Evolutionary conservation across 2,888 invertebrate genomes (phyloP), one percentile per base, ranked within the genome.

Genomic region (Leptopilina syphax): DNA sequence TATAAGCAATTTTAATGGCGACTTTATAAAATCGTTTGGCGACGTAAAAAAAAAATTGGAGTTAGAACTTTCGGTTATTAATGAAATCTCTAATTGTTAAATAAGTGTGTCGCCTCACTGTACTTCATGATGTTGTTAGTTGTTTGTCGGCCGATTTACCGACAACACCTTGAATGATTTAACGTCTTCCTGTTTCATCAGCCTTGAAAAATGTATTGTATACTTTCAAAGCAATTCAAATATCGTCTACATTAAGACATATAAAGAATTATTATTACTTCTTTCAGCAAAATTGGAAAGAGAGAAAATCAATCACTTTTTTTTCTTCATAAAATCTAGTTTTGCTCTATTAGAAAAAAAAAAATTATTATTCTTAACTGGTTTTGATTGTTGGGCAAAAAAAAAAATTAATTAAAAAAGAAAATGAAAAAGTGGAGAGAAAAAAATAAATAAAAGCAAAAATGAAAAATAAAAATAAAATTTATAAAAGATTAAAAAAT

Each of bases 101-200:
- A 63, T 63, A 63, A 63, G 63, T 63, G 54, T 70, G 70, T 73
- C 73, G 50, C 73, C 27, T 34, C 50, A 68, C 57, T 68, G 76
- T 54, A 67, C 66, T 50, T 70, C 67, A 82, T 60, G 65, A 78
- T 68, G 68, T 47, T 73, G 73, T 73, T 54, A 34, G 54, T n/a
- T 47, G 78, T 82, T 82, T 80, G 77, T 81, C 81, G 66, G 63
- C 10, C 57, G 77, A 80, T 81, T 81, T 78, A 80, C 70, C 63
- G 78, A 65, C 77, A 65, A 68, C 81, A 77, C 76, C 79, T 81
- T 70, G 78, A 80, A 78, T 80, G 82, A 81, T 79, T 81, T 82
- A 81, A 82, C 82, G 73, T 81, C 81, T 82, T 82, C 81, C 82
- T 81, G 82, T 67, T 80, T 66, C 77, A 77, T 66, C 76, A 78